Evolutionary conservation across 2,113 vertebrate genomes (phyloP), one percentile per base, ranked within the genome.

Genomic region (Dendrocopos noguchii): DNA sequence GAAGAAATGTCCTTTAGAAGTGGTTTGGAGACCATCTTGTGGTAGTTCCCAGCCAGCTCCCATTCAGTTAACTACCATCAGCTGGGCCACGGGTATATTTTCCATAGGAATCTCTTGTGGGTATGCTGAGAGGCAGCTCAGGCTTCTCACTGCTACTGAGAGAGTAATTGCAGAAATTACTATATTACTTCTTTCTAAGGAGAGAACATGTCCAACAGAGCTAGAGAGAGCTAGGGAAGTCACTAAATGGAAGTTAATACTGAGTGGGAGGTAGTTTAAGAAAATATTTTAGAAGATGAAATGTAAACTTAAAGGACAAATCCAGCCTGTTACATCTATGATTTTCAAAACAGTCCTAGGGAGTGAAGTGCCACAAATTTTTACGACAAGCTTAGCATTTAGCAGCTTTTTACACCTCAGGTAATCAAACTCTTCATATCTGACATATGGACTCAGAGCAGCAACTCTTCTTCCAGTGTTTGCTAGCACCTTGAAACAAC

Each of bases 181-280:
- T 64, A 21, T 17, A 89, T 80, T 71, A 60, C 56, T 92, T 24
- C 67, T 84, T 89, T 81, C 61, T 93, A 84, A 60, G 89, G 89
- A 91, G 52, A 75, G 56, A 90, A 56, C 0, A 2, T 71, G 44
- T 79, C 91, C 82, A 59, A 34, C 0, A 0, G 84, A 94, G 27
- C 20, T 72, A n/a, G 9, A 20, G 33, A 73, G n/a, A n/a, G n/a
- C n/a, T n/a, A n/a, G n/a, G n/a, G n/a, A 61, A 91, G 39, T 86
- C 68, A 75, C 63, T 91, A 89, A 34, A 80, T 28, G 19, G 44
- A 87, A 84, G 72, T 73, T 88, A 93, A 92, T 70, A 16, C 22
- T 46, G 81, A 78, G 87, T 83, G 56, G 82, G 85, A 90, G 65
- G 91, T 36, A 90, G 82, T 85, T 68, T 94, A 92, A 87, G 87